Evolutionary conservation across 2,888 invertebrate genomes (phyloP).

Genomic region (Lutraria lutraria): DNA sequence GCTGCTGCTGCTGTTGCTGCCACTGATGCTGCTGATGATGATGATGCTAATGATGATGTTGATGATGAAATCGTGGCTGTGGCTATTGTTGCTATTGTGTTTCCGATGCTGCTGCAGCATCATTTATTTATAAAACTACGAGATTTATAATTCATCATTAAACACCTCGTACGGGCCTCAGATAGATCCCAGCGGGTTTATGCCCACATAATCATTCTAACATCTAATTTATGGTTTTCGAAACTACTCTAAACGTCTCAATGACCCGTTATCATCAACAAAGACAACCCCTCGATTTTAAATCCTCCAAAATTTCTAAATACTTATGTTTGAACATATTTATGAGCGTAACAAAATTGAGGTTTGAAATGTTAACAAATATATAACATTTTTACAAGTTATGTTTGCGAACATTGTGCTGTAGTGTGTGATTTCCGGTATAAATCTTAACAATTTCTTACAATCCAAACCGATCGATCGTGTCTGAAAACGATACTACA

Average conservation of each 20-base stretch:
- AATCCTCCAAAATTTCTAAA: conserved; percentile 28
- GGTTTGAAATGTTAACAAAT: conserved; percentile 15
- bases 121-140: no score
- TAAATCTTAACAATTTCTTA: neutral
- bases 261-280: conserved; percentile 32
- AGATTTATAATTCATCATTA: no score
- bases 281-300: conserved; percentile 29
- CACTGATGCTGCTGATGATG: no score
- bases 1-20: no score
- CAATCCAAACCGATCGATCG: neutral
- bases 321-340: conserved; percentile 28
- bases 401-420: neutral
- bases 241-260: conserved; percentile 35
- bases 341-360: conserved; percentile 23
- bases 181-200: neutral
- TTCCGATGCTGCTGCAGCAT: no score
- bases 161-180: neutral
- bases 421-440: neutral
- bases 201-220: neutral
- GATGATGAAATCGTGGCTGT: no score
- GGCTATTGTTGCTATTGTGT: no score
- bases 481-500: neutral
- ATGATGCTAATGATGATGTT: no score
- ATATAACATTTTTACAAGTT: neutral
- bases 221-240: conserved; percentile 37